Conservation (phyloP, 2,888 invertebrate species). For the Leptopterna dolabrata region DNA sequence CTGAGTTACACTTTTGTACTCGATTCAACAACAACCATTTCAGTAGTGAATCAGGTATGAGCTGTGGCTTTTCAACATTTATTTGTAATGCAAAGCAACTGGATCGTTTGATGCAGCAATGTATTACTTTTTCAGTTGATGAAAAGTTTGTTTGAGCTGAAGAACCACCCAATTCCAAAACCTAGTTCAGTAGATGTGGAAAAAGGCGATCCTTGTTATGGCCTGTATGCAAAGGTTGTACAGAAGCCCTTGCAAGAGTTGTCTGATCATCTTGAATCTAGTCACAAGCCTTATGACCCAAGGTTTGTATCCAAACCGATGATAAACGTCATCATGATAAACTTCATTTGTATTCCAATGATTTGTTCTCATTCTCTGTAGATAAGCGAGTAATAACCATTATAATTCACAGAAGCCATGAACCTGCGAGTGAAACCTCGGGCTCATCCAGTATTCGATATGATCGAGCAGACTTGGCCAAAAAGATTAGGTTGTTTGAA, state of each 20-base stretch:
- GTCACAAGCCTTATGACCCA: constrained; percentile 5
- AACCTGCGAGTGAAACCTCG: neutral
- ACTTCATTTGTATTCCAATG: too few species aligned
- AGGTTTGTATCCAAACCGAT: neutral
- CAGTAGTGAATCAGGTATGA: constrained; percentile 75
- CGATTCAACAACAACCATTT: constrained; percentile 77
- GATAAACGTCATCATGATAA: neutral
- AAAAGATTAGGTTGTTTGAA: constrained; percentile 92
- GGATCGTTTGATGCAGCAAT: neutral
- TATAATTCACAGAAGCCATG: neutral
- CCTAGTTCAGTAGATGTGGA: neutral
- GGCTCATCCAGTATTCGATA: neutral
- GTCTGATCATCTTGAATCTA: constrained; percentile 28
- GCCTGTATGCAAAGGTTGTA: constrained; percentile 36
- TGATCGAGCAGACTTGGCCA: constrained; percentile 69
- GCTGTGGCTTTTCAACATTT: neutral
- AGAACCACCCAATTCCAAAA: constrained; percentile 64
- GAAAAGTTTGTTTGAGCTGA: constrained; percentile 81
- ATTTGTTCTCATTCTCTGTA: too few species aligned
- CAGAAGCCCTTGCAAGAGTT: constrained; percentile 35
- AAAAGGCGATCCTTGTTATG: neutral
- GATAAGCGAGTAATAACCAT: too few species aligned
- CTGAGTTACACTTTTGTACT: constrained; percentile 78
- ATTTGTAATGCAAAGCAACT: neutral
- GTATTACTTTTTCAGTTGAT: constrained; percentile 66